Percentiles rank a stretch among this genome's conserved stretches.
Conservation (phyloP, 2,113 vertebrate genomes). For the Paedocypris sp. region DNA sequence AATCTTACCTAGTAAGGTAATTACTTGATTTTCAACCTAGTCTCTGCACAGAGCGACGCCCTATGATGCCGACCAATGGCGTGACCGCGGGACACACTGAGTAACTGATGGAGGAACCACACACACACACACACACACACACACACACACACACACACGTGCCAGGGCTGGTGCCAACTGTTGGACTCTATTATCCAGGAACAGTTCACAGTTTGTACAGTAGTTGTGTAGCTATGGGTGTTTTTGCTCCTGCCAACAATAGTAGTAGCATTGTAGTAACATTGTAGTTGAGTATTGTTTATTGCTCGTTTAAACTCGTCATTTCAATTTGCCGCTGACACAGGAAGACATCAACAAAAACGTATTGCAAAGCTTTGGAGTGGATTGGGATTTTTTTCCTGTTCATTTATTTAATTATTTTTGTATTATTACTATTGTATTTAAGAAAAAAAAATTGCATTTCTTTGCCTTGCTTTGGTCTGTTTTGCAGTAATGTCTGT, state of each 20-base stretch:
- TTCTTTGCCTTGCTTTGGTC: constrained; percentile 29
- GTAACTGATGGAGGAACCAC: not conserved
- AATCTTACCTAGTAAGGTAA: not conserved
- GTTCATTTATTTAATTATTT: not conserved
- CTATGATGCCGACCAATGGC: too few relatives aligned
- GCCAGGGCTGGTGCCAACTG: not conserved
- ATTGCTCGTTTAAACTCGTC: constrained; percentile 56
- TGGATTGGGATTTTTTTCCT: not conserved
- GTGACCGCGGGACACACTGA: constrained; percentile 4
- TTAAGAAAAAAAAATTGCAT: too few relatives aligned
- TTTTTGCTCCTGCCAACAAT: not conserved
- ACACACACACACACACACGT: not conserved
- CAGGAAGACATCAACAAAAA: constrained; percentile 23
- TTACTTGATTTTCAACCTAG: constrained; percentile 5
- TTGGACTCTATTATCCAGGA: constrained; percentile 14
- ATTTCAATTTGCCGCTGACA: constrained; percentile 31
- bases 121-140: not conserved
- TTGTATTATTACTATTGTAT: not conserved
- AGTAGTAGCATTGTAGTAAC: not conserved
- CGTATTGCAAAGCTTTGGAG: constrained; percentile 16
- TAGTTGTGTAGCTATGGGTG: too few relatives aligned
- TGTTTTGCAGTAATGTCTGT: constrained; percentile 38
- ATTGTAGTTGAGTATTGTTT: constrained; percentile 18
- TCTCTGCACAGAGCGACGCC: not conserved
- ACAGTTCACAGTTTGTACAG: constrained; percentile 22